Evolutionary conservation across 1,140 invertebrate species (phyloP).

Genomic region (Pogonognathellus flavescens): DNA sequence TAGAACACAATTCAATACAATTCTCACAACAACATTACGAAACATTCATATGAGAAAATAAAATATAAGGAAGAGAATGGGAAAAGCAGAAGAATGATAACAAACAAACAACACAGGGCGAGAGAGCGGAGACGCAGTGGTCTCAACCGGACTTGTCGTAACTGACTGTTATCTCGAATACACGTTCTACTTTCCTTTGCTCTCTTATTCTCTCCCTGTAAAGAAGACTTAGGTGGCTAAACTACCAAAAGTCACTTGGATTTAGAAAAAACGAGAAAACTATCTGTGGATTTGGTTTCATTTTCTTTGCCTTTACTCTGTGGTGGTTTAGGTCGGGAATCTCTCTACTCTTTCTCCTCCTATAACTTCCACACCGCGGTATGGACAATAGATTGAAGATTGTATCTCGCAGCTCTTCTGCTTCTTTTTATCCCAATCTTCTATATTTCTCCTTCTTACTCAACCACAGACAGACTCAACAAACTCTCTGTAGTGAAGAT

Average conservation of each 20-base stretch:
- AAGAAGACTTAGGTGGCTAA: neutral
- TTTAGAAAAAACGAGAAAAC: neutral
- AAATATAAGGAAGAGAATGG: slow-evolving; percentile 11
- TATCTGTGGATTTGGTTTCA: slow-evolving; percentile 8
- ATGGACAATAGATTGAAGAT: slow-evolving; percentile 35
- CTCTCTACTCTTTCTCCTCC: neutral
- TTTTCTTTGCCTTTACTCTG: too few relatives aligned
- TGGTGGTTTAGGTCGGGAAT: too few relatives aligned
- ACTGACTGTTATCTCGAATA: too few relatives aligned
- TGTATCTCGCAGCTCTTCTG: neutral
- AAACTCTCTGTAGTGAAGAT: too few relatives aligned
- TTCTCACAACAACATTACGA: neutral
- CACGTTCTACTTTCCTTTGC: too few relatives aligned
- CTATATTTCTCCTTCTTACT: too few relatives aligned
- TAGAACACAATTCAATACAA: neutral
- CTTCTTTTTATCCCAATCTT: too few relatives aligned
- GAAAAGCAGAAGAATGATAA: neutral
- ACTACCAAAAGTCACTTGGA: neutral
- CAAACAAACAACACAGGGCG: too few relatives aligned
- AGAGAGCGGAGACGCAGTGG: too few relatives aligned
- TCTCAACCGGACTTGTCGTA: too few relatives aligned
- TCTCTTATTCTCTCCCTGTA: too few relatives aligned
- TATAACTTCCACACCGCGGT: neutral
- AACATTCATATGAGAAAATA: neutral
- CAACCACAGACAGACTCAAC: too few relatives aligned